Conservation (phyloP, 2,113 vertebrate species). For the Calonectris borealis region DNA sequence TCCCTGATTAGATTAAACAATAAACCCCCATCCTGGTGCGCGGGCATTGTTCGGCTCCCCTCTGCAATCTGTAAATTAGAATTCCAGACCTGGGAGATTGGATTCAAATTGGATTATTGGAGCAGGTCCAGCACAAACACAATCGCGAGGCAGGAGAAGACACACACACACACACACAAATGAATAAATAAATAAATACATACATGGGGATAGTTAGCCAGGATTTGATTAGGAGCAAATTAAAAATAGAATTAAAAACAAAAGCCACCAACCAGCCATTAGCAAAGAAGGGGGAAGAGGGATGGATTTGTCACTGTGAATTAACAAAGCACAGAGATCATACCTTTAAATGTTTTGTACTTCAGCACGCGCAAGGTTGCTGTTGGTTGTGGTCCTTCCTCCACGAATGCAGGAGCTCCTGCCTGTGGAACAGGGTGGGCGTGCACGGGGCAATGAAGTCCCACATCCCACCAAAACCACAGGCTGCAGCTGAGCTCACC, state of each 20-base stretch:
- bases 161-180: not conserved
- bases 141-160: not conserved
- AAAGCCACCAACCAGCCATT: constrained; percentile 62
- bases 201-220: constrained; percentile 26
- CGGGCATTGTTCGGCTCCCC: constrained; percentile 22
- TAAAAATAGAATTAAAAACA: constrained; percentile 71
- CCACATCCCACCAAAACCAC: not conserved
- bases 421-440: accelerated
- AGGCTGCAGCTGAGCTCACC: not conserved
- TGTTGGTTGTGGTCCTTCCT: not conserved
- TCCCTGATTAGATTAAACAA: constrained; percentile 70
- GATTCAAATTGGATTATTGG: constrained; percentile 77
- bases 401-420: not conserved
- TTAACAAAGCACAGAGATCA: constrained; percentile 20
- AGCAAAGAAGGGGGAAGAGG: not conserved
- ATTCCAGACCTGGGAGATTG: constrained; percentile 72
- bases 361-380: not conserved
- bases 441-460: accelerated
- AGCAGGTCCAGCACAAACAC: constrained; percentile 61
- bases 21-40: constrained; percentile 46
- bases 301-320: constrained; percentile 47
- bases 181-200: constrained; percentile 13
- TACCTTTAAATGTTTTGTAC: not conserved
- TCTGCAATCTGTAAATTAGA: constrained; percentile 68
- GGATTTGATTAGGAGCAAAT: constrained; percentile 62